Percentiles rank a stretch among this genome's conserved stretches.
Conservation (phyloP, 1,140 invertebrate species). For the Trichoplusia ni region DNA sequence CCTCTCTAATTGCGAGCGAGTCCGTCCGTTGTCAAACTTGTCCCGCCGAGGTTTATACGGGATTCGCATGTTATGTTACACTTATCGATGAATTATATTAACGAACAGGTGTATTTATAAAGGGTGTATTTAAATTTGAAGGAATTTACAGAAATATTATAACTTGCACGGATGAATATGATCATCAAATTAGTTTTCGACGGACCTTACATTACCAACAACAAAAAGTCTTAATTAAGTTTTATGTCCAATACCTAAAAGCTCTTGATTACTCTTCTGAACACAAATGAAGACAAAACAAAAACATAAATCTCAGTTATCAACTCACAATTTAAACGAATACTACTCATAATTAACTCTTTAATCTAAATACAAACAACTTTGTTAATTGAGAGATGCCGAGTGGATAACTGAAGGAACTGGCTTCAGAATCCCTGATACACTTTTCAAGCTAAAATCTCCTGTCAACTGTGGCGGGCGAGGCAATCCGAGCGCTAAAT, state of each 20-base stretch:
- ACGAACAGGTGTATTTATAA: not conserved
- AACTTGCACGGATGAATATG: too few species aligned
- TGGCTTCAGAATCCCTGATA: slow-evolving; percentile 37
- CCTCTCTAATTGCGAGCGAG: slow-evolving; percentile 69
- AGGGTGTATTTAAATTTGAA: too few species aligned
- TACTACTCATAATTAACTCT: too few species aligned
- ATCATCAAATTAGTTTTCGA: too few species aligned
- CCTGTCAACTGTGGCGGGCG: slow-evolving; percentile 43
- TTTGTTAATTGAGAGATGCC: slow-evolving; percentile 21
- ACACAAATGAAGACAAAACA: too few species aligned
- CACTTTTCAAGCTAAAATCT: slow-evolving; percentile 52
- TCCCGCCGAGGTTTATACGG: slow-evolving; percentile 29
- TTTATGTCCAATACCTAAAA: too few species aligned
- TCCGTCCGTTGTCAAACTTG: slow-evolving; percentile 63
- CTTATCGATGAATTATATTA: slow-evolving; percentile 6
- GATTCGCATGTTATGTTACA: slow-evolving; percentile 34
- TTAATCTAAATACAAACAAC: not conserved
- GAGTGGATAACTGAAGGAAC: slow-evolving; percentile 38
- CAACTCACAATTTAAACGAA: too few species aligned
- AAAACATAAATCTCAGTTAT: too few species aligned
- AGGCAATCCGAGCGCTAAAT: slow-evolving; percentile 49
- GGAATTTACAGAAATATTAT: too few species aligned
- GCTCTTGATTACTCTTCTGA: too few species aligned
- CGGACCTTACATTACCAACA: too few species aligned
- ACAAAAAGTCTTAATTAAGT: too few species aligned